Evolutionary conservation across 2,113 vertebrate species (phyloP), one percentile per base, ranked within the genome.

Genomic region (Polypterus senegalus): DNA sequence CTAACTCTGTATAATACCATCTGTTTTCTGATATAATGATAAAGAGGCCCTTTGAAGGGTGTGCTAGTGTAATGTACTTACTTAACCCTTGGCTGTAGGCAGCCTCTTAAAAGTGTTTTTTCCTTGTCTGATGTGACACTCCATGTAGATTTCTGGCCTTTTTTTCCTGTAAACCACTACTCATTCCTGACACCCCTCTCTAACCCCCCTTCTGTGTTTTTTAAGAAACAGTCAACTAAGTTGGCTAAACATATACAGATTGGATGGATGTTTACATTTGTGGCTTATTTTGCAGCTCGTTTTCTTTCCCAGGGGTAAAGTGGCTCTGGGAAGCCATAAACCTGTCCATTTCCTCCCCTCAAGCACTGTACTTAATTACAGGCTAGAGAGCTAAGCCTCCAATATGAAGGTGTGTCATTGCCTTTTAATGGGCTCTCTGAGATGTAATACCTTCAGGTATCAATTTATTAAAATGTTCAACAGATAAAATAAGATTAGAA

Each of bases 1-100:
- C 66, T 64, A 68, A 64, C 68, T 65, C 61, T 71, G 76, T 79
- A 73, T 79, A 74, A 83, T 83, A 73, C 62, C 58, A 63, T 79
- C 74, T 75, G 55, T 67, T 82, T 73, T 61, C 71, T 74, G 77
- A 78, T 86, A 71, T 71, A 66, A 73, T 47, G 74, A 81, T 83
- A 78, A 72, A 75, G 64, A 65, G 65, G 48, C 68, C 74, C 81
- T 89, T 89, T 87, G 83, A 86, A 84, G 81, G 73, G 71, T 66
- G 60, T 63, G 63, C 55, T 57, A 69, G 71, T 76, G 74, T 65
- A 68, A 59, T 65, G 58, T 48, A 64, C 66, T 76, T 72, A n/a
- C 73, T 74, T 77, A 73, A 68, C 65, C 51, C 73, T 71, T 67
- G 46, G 59, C 66, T 72, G 43, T 73, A 73, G 47, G 27, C 27